Evolutionary conservation across 2,888 invertebrate genomes (phyloP), one percentile per base, ranked within the genome.

Genomic region (Poecilobothrus nobilitatus): DNA sequence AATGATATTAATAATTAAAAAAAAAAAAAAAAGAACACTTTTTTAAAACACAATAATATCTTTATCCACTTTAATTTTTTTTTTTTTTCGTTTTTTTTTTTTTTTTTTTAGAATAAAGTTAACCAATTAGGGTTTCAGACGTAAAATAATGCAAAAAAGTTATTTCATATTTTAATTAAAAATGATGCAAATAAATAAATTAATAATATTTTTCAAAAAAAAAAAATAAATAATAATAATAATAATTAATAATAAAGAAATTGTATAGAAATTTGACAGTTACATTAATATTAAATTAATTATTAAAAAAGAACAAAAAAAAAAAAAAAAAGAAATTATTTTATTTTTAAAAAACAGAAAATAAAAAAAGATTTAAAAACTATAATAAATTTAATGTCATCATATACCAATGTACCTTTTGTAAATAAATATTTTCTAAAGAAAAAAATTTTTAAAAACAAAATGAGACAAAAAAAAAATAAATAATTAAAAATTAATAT

Each of bases 71-170:
- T 20, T 62, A 21, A 20, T 21, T 21, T 62, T 62, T 21, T 20
- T 62, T 21, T 20, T 63, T 22, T 63, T 37, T 37, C 1, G 7
- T 7, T 37, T 37, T 37, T 37, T 37, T 37, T 3, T 37, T 37
- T 37, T 63, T 63, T 27, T 12, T 27, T 27, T 15, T 63, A 63
- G 63, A 63, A 63, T 63, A 27, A 63, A 27, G 63, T 63, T 63
- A 63, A 63, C 63, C 63, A 63, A 63, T 63, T 63, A 63, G 63
- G 63, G 63, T 63, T 63, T 63, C 63, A 63, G 18, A 63, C 5
- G 27, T 15, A 63, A 63, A 63, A 53, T 53, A 53, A 53, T 53
- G 53, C 15, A 53, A 18, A 53, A 44, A 53, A 53, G 53, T 53
- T 53, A 53, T 53, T 53, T 53, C 53, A 53, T 53, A 53, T 18